Base-by-base conservation (phyloP, 2,113 vertebrate genomes). In the Xiphorhynchus elegans region DNA sequence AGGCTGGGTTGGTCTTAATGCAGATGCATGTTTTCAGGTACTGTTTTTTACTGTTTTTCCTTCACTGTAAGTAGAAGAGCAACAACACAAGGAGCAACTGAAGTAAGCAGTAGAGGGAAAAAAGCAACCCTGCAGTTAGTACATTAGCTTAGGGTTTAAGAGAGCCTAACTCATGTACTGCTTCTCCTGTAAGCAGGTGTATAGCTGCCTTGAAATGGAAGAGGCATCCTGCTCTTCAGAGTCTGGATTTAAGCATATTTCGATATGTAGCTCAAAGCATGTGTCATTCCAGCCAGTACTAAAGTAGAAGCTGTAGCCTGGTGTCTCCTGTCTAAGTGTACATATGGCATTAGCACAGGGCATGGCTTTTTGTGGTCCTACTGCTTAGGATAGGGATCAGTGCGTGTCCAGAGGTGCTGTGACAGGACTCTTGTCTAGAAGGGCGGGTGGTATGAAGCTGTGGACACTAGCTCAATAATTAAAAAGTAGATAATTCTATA, bases 41-140 rank as follows among this genome's bases (percentile, higher is more conserved):
- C 39, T 58, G 14, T 94, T 95, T 91, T 85, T 19, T 62, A 73
- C 24, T 82, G 37, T 19, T 94, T 96, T 88, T 83, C 31, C 40
- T 62, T 40, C 58, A 60, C 33, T 75, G 16, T 66, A 69, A 59
- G 63, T 59, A 42, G 29, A 95, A 83, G 64, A 37, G 49, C 66
- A 83, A 52, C 20, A 70, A 66, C 33, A 67, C 20, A 73, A 42
- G n/a, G 20, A 75, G 42, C 66, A 90, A 75, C 46, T 83, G 29
- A 72, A 83, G 37, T 29, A 58, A 40, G 35, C 47, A 46, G 73
- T 4, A 64, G 17, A 87, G 26, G 16, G 16, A 4, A 28, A 52
- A 87, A 74, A 37, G 1, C 12, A 84, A 11, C 25, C 8, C 1
- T 18, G n/a, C n/a, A 47, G 33, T 77, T 82, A n/a, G 21, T 24